Evolutionary conservation across 2,113 vertebrate species (phyloP).

Genomic region (Eleginops maclovinus): DNA sequence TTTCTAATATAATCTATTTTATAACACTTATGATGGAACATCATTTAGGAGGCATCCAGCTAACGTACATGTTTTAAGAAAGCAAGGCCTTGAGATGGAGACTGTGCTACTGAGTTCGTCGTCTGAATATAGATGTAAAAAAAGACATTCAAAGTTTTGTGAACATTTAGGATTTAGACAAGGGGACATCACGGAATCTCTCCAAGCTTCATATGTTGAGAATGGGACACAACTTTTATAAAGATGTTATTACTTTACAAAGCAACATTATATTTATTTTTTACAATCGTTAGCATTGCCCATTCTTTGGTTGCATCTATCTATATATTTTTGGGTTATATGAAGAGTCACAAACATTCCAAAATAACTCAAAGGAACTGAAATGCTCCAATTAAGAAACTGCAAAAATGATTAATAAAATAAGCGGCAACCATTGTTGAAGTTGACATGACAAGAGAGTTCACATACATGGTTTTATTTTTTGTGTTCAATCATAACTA

Average conservation of each 20-base stretch:
- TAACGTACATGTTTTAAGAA: constrained; percentile 45
- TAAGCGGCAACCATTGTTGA: too few relatives aligned
- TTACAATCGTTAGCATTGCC: neutral
- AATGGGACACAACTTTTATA: constrained; percentile 18
- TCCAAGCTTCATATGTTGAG: constrained; percentile 38
- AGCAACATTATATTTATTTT: too few relatives aligned
- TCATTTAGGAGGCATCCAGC: constrained; percentile 38
- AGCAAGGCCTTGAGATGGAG: constrained; percentile 19
- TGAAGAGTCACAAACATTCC: neutral
- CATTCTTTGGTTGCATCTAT: neutral
- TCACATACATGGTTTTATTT: constrained; percentile 13
- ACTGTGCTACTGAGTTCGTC: constrained; percentile 17
- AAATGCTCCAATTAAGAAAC: constrained; percentile 28
- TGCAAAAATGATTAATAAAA: too few relatives aligned
- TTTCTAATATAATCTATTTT: constrained; percentile 62
- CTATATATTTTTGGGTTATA: constrained; percentile 1
- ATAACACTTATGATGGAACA: constrained; percentile 48
- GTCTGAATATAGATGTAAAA: neutral
- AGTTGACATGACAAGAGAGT: neutral
- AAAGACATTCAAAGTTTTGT: constrained; percentile 12
- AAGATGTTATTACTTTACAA: constrained; percentile 18
- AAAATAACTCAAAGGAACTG: constrained; percentile 14
- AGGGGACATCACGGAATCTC: constrained; percentile 31
- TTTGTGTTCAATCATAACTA: neutral
- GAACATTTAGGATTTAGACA: constrained; percentile 17